Conservation (phyloP, 2,113 vertebrate species). For the Phylloscopus trochiloides region DNA sequence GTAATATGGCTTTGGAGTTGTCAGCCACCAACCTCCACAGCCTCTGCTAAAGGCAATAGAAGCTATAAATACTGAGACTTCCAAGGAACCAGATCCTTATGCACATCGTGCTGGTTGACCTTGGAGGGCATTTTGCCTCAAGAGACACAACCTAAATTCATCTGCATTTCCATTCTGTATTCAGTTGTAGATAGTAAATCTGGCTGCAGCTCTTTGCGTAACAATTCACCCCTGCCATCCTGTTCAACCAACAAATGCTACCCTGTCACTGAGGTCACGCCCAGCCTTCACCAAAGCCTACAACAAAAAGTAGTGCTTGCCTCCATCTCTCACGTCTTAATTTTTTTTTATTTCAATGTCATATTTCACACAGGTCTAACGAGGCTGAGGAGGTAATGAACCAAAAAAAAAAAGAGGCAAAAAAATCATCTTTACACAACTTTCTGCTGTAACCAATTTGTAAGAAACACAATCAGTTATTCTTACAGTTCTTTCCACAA, state of each 20-base stretch:
- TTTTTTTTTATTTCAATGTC: neutral
- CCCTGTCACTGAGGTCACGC: neutral
- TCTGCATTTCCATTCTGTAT: neutral
- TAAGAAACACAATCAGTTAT: neutral
- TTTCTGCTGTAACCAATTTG: neutral
- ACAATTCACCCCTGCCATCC: neutral
- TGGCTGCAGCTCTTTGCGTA: neutral
- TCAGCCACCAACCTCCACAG: neutral
- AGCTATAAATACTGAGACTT: neutral
- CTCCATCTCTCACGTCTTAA: neutral
- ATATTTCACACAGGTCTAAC: neutral
- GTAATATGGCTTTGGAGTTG: neutral
- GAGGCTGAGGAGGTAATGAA: neutral
- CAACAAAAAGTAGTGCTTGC: neutral
- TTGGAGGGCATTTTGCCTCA: neutral
- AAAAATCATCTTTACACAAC: neutral
- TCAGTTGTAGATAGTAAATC: neutral
- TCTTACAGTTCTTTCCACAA: neutral
- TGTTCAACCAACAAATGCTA: fast-evolving
- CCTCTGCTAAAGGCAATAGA: neutral
- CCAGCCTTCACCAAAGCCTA: neutral
- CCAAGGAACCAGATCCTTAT: neutral
- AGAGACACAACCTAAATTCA: neutral
- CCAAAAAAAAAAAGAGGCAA: fast-evolving
- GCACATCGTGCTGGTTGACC: neutral